phyloP scores from a whole-genome alignment of 2,888 invertebrate species.

The Mactromeris polynyma region DNA sequence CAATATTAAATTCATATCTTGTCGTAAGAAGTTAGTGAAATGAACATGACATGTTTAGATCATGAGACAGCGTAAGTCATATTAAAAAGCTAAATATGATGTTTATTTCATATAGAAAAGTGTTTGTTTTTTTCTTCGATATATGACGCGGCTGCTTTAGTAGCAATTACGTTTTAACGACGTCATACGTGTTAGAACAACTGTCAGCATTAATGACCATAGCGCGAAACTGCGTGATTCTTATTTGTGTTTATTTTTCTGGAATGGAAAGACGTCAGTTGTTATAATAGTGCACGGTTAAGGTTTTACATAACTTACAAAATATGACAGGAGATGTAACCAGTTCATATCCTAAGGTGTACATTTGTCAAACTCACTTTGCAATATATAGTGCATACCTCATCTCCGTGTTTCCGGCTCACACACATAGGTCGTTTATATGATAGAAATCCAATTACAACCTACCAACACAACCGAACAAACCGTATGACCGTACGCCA shows the following conservation, averaged over 20 bases:
- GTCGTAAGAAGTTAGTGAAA: too few relatives aligned
- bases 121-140: not conserved
- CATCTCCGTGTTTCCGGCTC: too few relatives aligned
- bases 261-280: not conserved
- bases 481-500: too few relatives aligned
- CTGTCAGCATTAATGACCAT: not conserved
- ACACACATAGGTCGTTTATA: too few relatives aligned
- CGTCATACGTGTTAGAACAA: not conserved
- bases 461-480: too few relatives aligned
- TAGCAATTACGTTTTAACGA: not conserved
- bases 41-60: too few relatives aligned
- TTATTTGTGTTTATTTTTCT: not conserved
- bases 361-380: not conserved
- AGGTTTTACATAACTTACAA: not conserved
- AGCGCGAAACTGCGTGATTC: not conserved
- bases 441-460: too few relatives aligned
- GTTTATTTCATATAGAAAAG: too few relatives aligned
- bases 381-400: too few relatives aligned
- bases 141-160: not conserved
- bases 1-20: too few relatives aligned
- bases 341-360: not conserved
- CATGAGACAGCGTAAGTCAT: too few relatives aligned
- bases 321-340: not conserved
- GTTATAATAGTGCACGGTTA: not conserved
- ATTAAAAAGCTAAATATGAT: too few relatives aligned